A percentile compares a stretch with the other conserved stretches of the same genome.
These are phyloP conservation scores for Syngnathus typhle DNA, from an alignment of 2,113 vertebrate genomes.

Conservation along the genomic window DNA sequence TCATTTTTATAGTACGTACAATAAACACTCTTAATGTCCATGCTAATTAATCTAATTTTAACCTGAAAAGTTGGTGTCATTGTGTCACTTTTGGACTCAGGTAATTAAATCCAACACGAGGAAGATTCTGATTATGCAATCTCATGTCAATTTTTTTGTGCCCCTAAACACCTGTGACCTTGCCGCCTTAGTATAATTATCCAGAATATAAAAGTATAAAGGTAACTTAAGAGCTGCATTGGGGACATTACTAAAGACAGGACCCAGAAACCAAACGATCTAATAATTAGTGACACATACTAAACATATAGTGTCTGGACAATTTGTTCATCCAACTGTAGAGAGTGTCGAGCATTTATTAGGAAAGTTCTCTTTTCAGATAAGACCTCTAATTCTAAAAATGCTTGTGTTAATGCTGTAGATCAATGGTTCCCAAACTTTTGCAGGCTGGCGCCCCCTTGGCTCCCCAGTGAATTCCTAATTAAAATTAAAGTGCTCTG, in stretches of 20 bases:
- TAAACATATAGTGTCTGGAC: background rate
- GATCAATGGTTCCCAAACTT: too few species aligned
- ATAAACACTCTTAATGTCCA: conserved; percentile 17
- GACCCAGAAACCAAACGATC: background rate
- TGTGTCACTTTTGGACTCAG: conserved; percentile 10
- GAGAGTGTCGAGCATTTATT: too few species aligned
- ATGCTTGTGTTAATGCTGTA: background rate
- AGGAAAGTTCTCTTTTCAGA: too few species aligned
- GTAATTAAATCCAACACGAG: conserved; percentile 14
- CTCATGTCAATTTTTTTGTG: background rate
- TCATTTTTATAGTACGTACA: conserved; percentile 1
- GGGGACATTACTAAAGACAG: background rate
- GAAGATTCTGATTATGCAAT: background rate
- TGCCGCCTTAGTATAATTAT: background rate
- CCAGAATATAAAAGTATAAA: background rate
- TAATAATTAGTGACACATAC: background rate
- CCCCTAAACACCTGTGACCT: background rate
- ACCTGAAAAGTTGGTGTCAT: background rate
- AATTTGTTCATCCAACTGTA: too few species aligned
- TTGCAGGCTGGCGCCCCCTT: too few species aligned
- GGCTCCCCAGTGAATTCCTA: too few species aligned
- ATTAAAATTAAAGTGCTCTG: too few species aligned
- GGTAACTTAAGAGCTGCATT: background rate
- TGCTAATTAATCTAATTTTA: background rate
- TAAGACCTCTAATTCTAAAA: background rate